These are phyloP conservation scores for Microcebus griseorufus DNA, from an alignment of 2,113 vertebrate genomes.

Conservation along the genomic window DNA sequence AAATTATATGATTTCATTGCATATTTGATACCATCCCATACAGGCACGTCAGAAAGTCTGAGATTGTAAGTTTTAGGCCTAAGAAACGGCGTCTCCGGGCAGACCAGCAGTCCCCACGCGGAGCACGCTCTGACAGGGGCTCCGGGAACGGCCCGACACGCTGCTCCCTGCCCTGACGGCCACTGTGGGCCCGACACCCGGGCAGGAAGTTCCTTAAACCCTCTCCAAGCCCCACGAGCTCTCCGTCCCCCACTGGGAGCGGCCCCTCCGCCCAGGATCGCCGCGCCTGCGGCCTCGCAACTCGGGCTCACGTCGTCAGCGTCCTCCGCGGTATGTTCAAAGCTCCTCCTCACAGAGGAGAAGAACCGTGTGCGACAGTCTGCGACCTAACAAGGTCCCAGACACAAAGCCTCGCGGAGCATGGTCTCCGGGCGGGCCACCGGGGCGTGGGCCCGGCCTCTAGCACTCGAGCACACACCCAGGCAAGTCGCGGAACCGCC, in stretches of 20 bases:
- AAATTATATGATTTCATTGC: background rate
- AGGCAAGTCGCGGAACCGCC: background rate
- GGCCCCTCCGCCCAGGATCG: background rate
- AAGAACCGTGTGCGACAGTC: background rate
- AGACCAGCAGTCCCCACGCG: background rate
- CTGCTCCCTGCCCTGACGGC: background rate
- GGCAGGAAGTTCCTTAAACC: background rate
- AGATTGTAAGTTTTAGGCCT: background rate
- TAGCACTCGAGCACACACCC: background rate
- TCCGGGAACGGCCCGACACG: background rate
- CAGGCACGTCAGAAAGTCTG: background rate
- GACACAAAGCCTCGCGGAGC: background rate
- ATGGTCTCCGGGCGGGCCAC: background rate
- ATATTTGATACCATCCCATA: background rate
- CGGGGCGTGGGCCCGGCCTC: background rate
- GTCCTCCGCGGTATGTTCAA: background rate
- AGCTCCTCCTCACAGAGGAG: background rate
- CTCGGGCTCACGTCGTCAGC: background rate
- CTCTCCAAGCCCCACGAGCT: background rate
- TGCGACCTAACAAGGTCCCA: background rate
- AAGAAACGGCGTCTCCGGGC: background rate
- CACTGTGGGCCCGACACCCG: background rate
- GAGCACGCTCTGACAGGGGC: background rate
- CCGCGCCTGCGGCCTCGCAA: too few species aligned
- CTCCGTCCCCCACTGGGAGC: accelerated